phyloP scores from a whole-genome alignment of 1,140 invertebrate species.

The Popillia japonica region DNA sequence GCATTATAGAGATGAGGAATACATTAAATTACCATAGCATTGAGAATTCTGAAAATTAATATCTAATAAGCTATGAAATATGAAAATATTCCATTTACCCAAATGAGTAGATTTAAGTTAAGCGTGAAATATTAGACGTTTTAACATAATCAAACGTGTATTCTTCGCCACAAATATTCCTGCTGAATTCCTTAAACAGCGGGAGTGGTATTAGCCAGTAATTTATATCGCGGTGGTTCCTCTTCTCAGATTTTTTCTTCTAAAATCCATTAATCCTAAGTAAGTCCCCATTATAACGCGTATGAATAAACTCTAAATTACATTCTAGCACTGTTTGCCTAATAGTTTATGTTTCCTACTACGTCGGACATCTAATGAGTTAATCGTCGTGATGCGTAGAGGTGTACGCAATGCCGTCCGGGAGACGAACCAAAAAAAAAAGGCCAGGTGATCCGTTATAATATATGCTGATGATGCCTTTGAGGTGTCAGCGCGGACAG shows the following conservation, averaged over 20 bases:
- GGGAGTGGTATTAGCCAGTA: slow-evolving; percentile 8
- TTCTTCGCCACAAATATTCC: neutral
- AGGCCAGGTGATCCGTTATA: slow-evolving; percentile 12
- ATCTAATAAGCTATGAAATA: neutral
- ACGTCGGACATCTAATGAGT: neutral
- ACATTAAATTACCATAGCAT: neutral
- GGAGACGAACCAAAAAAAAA: neutral
- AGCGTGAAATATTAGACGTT: slow-evolving; percentile 14
- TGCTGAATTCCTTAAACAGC: neutral
- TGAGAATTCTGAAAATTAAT: neutral
- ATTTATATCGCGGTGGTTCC: neutral
- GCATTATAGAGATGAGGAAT: neutral
- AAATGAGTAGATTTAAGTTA: neutral
- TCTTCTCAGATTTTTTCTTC: neutral
- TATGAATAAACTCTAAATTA: neutral
- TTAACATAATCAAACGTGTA: slow-evolving; percentile 7
- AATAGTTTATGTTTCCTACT: slow-evolving; percentile 1
- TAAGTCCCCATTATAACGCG: neutral
- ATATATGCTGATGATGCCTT: neutral
- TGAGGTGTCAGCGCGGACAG: neutral
- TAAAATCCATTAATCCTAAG: neutral
- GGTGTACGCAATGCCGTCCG: neutral
- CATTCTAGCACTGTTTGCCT: neutral
- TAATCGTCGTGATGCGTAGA: neutral
- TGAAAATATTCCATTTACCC: neutral